Evolutionary conservation across 1,140 invertebrate species (phyloP).

Genomic region (Drosophila lini): DNA sequence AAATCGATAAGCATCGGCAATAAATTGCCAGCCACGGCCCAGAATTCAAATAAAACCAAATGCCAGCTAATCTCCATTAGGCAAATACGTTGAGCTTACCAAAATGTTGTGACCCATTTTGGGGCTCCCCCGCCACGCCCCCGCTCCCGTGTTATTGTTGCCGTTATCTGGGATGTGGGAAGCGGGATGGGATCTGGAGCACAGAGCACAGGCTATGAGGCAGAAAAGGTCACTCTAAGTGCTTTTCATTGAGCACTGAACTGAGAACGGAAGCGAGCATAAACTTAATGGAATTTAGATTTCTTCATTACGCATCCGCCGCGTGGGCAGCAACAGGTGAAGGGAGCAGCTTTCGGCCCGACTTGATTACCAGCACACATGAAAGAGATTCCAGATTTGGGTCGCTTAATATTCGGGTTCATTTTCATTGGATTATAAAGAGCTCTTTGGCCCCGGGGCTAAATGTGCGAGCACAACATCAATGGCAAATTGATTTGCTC

Average conservation of each 20-base stretch:
- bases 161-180: slow-evolving; percentile 4
- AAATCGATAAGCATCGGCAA: slow-evolving; percentile 66
- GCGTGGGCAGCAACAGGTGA: slow-evolving; percentile 48
- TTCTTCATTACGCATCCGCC: slow-evolving; percentile 53
- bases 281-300: slow-evolving; percentile 64
- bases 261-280: slow-evolving; percentile 40
- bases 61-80: slow-evolving; percentile 66
- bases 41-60: slow-evolving; percentile 65
- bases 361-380: slow-evolving; percentile 50
- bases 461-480: slow-evolving; percentile 44
- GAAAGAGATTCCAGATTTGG: slow-evolving; percentile 55
- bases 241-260: slow-evolving; percentile 58
- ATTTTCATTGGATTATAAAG: slow-evolving; percentile 60
- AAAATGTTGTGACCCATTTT: slow-evolving; percentile 57
- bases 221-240: slow-evolving; percentile 57
- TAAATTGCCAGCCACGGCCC: slow-evolving; percentile 52
- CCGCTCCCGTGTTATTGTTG: slow-evolving; percentile 18
- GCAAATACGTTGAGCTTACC: slow-evolving; percentile 61
- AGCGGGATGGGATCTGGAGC: background rate
- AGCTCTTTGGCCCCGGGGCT: slow-evolving; percentile 18
- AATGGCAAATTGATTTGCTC: slow-evolving; percentile 63
- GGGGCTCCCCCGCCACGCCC: background rate
- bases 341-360: slow-evolving; percentile 25
- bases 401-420: slow-evolving; percentile 50
- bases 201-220: background rate